Percentiles rank a stretch among this genome's conserved stretches.
phyloP scores from a whole-genome alignment of 2,113 vertebrate species.

The Upupa epops region DNA sequence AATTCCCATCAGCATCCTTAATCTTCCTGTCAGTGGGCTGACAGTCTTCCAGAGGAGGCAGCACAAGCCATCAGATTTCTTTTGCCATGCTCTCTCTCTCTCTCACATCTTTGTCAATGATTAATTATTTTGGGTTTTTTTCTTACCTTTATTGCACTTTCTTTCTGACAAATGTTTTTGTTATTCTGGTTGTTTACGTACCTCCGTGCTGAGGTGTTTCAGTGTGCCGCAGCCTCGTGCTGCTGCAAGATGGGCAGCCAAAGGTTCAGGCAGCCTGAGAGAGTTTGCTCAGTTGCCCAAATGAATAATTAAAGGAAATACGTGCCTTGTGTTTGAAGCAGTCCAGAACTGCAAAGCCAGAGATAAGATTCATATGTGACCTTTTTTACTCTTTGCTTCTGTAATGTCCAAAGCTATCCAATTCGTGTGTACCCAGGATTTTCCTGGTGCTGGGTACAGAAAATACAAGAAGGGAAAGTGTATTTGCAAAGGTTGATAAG shows the following conservation, averaged over 20 bases:
- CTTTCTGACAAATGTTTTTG: neutral
- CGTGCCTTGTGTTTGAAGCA: neutral
- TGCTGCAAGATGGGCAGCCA: neutral
- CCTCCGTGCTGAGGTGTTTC: neutral
- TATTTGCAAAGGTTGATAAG: neutral
- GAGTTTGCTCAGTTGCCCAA: neutral
- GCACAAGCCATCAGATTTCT: neutral
- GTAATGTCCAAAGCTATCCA: neutral
- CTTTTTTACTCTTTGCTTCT: constrained; percentile 10
- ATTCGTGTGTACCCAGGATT: neutral
- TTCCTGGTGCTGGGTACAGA: neutral
- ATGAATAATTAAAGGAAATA: constrained; percentile 40
- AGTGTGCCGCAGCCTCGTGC: neutral
- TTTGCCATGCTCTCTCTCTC: neutral
- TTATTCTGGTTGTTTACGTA: neutral
- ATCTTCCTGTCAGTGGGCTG: constrained; percentile 12
- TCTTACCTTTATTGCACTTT: neutral
- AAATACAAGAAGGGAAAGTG: neutral
- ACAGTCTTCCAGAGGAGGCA: neutral
- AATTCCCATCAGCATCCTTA: constrained; percentile 26
- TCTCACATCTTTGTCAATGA: neutral
- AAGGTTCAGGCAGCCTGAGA: neutral
- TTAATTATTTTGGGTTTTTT: neutral
- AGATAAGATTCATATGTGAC: neutral
- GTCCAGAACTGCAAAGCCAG: neutral